These are phyloP conservation scores for Aporophyla lueneburgensis DNA, from an alignment of 2,888 invertebrate genomes.

Conservation along the genomic window DNA sequence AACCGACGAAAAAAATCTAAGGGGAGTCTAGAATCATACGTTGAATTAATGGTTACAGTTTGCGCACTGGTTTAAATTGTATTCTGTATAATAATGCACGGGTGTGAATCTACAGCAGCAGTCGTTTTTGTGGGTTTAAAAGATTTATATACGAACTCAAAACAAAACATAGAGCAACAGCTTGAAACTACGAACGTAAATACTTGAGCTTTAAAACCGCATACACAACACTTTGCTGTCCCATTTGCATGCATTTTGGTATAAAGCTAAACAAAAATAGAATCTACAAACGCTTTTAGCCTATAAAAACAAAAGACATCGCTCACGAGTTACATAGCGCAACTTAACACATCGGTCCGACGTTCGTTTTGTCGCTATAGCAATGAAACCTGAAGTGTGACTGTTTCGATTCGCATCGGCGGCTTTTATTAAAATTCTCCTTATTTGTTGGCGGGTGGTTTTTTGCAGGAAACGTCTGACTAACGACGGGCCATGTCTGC, in stretches of 20 bases:
- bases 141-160: constrained; percentile 34
- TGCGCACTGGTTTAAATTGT: not conserved
- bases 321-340: constrained; percentile 59
- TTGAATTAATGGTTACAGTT: too few species aligned
- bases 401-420: constrained; percentile 80
- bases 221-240: constrained; percentile 54
- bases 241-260: constrained; percentile 61
- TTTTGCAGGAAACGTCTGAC: constrained; percentile 73
- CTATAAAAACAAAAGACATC: constrained; percentile 64
- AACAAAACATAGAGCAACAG: constrained; percentile 32
- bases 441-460: constrained; percentile 75
- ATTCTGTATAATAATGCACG: not conserved
- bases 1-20: too few species aligned
- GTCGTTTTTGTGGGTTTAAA: constrained; percentile 12
- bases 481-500: constrained; percentile 70
- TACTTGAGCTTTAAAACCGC: constrained; percentile 57
- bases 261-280: constrained; percentile 64
- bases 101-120: constrained; percentile 16
- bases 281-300: constrained; percentile 61
- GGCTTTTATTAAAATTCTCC: constrained; percentile 85
- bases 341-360: constrained; percentile 74
- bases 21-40: too few species aligned
- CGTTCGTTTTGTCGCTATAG: constrained; percentile 78
- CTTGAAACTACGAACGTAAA: constrained; percentile 46
- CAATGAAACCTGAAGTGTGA: constrained; percentile 77